Conservation (phyloP, 30 jellyfish, hydroid and myxozoan genomes). For the Cassiopea xamachana region DNA sequence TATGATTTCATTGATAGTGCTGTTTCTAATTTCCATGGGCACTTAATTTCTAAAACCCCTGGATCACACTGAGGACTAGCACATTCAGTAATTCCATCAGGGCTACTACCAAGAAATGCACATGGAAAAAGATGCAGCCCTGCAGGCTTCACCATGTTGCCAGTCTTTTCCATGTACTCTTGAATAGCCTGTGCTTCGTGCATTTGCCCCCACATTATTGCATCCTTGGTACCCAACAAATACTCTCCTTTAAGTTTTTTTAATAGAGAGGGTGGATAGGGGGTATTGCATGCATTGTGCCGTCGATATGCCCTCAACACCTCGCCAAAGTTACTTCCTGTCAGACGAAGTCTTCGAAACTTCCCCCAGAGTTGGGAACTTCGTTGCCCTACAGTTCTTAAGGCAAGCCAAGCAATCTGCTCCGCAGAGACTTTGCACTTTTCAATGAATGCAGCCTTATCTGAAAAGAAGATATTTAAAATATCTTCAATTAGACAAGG, state of each 20-base stretch:
- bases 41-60: too few relatives aligned
- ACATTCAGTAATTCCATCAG: too few relatives aligned
- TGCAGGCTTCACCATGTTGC: not conserved
- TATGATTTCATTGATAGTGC: not conserved
- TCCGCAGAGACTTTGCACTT: not conserved
- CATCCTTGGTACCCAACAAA: constrained; percentile 8
- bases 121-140: not conserved
- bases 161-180: not conserved
- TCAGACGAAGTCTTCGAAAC: not conserved
- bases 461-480: not conserved
- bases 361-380: not conserved
- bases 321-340: constrained; percentile 24
- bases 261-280: constrained; percentile 18
- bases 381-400: not conserved
- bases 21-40: not conserved
- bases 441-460: constrained; percentile 2
- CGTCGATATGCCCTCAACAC: not conserved
- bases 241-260: not conserved
- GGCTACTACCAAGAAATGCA: too few relatives aligned
- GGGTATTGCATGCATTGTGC: not conserved
- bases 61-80: too few relatives aligned
- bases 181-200: not conserved
- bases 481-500: not conserved
- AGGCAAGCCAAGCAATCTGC: constrained; percentile 13
- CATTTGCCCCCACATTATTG: constrained; percentile 32